phyloP scores from a whole-genome alignment of 2,797 vertebrate species.

The Tauraco hartlaubi region DNA sequence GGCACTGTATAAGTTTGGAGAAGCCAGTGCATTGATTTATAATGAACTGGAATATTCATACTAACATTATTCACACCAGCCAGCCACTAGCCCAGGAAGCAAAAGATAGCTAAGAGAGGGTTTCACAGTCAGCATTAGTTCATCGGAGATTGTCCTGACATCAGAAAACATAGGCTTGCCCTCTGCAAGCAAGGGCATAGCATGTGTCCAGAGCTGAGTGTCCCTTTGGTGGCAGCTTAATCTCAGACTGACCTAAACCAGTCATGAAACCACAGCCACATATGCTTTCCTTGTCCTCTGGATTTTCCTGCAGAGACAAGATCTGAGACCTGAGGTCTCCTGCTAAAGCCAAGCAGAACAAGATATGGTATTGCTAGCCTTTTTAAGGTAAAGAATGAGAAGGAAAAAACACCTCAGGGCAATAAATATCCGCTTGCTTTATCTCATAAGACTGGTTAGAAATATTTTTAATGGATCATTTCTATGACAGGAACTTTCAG shows the following conservation, averaged over 20 bases:
- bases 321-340: not conserved
- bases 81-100: not conserved
- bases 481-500: not conserved
- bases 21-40: not conserved
- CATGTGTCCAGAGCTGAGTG: not conserved
- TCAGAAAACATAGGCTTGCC: not conserved
- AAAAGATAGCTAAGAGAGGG: not conserved
- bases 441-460: not conserved
- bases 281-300: not conserved
- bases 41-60: not conserved
- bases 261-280: rapidly evolving
- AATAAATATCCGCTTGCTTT: not conserved
- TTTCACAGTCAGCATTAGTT: not conserved
- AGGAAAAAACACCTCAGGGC: not conserved
- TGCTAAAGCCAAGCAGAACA: not conserved
- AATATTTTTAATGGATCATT: not conserved
- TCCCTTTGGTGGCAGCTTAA: not conserved
- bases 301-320: not conserved
- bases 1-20: not conserved
- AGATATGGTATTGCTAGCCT: not conserved
- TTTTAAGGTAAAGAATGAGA: not conserved
- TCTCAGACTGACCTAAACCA: not conserved
- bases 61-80: not conserved
- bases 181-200: not conserved
- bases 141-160: not conserved